These are phyloP conservation scores for Microcebus ravelobensis DNA, from an alignment of 2,113 vertebrate species.

Conservation along the genomic window DNA sequence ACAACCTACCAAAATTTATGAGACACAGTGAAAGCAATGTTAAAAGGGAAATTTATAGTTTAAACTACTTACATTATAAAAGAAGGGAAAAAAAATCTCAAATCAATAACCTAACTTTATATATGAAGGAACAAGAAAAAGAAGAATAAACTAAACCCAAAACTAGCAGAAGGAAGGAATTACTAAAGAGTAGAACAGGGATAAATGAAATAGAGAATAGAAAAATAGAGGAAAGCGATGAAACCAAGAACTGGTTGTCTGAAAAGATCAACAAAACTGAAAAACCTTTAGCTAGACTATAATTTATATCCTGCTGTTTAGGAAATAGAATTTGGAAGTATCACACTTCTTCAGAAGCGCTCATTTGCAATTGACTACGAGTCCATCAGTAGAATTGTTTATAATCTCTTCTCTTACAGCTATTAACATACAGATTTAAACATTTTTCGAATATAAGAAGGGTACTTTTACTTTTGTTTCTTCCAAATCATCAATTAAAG, in stretches of 20 bases:
- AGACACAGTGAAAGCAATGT: neutral
- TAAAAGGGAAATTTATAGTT: neutral
- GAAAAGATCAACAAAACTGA: neutral
- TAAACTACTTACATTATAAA: neutral
- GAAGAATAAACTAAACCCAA: neutral
- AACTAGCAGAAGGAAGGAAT: neutral
- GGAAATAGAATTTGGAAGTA: neutral
- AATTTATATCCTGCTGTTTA: neutral
- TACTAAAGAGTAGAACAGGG: neutral
- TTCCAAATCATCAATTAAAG: neutral
- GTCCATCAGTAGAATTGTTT: neutral
- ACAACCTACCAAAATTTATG: neutral
- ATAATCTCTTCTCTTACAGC: neutral
- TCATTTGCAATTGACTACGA: neutral
- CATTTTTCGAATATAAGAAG: neutral
- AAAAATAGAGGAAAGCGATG: neutral
- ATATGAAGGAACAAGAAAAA: neutral
- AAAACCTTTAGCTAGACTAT: neutral
- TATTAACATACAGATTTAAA: neutral
- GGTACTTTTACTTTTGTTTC: neutral
- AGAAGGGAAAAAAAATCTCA: neutral
- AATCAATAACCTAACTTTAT: neutral
- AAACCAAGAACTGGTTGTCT: neutral
- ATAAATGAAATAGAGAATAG: neutral
- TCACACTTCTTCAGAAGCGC: neutral